These are phyloP conservation scores for Pseudococcus viburni DNA, from an alignment of 2,888 invertebrate genomes.

Conservation along the genomic window DNA sequence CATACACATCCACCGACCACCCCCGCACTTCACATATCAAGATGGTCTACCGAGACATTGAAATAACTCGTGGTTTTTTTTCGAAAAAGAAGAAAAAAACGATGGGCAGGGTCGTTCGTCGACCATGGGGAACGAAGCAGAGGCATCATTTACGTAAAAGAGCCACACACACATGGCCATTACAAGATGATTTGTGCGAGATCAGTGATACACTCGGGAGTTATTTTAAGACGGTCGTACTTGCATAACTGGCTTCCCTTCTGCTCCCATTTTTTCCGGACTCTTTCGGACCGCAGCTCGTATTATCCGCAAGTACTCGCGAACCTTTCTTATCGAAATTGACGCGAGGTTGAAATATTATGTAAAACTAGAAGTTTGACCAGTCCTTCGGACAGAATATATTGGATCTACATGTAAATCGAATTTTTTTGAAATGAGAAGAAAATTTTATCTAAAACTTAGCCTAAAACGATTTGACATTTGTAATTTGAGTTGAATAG, in stretches of 20 bases:
- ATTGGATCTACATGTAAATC: too few relatives aligned
- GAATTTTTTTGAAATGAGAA: too few relatives aligned
- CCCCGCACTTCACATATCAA: not conserved
- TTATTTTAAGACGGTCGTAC: conserved; percentile 9
- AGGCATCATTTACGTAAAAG: too few relatives aligned
- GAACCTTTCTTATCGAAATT: conserved; percentile 17
- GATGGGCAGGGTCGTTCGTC: not conserved
- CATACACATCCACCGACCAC: not conserved
- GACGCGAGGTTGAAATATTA: conserved; percentile 1
- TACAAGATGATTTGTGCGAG: conserved; percentile 39
- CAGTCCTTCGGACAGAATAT: too few relatives aligned
- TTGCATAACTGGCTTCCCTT: not conserved
- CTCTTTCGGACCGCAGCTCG: not conserved
- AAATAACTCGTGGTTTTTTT: not conserved
- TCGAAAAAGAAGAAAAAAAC: not conserved
- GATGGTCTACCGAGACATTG: not conserved
- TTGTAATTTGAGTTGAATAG: too few relatives aligned
- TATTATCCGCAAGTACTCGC: not conserved
- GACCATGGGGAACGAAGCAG: not conserved
- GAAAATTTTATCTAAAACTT: too few relatives aligned
- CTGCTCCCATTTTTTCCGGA: not conserved
- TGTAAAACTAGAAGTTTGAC: too few relatives aligned
- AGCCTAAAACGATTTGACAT: too few relatives aligned
- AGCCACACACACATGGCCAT: conserved; percentile 4
- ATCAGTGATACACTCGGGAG: conserved; percentile 29